Conservation (phyloP, 2,888 invertebrate genomes). For the Bruchidius siliquastri region DNA sequence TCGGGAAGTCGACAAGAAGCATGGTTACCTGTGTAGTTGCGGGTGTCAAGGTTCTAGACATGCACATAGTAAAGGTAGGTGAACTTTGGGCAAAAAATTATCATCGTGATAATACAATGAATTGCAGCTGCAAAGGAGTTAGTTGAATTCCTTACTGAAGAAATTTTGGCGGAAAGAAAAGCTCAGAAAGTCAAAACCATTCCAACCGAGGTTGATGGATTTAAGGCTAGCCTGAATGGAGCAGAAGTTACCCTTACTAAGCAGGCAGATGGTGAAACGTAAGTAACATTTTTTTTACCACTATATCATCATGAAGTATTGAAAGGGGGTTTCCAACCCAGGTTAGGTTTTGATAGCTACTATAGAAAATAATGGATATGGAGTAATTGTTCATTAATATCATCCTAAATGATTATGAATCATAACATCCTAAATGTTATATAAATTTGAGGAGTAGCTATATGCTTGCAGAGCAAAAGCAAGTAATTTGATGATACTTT, state of each 20-base stretch:
- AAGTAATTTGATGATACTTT: too few relatives aligned
- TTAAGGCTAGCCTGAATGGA: slow-evolving; percentile 71
- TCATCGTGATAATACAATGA: slow-evolving; percentile 1
- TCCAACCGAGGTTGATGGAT: slow-evolving; percentile 76
- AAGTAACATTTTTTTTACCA: slow-evolving; percentile 42
- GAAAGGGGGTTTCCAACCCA: too few relatives aligned
- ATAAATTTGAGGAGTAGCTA: too few relatives aligned
- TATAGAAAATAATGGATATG: too few relatives aligned
- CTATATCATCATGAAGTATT: too few relatives aligned
- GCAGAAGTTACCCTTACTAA: slow-evolving; percentile 83
- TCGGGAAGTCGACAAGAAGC: slow-evolving; percentile 45
- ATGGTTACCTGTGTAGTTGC: slow-evolving; percentile 62
- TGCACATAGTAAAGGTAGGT: slow-evolving; percentile 68
- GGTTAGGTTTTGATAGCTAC: too few relatives aligned
- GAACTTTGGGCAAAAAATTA: background rate
- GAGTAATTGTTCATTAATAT: too few relatives aligned
- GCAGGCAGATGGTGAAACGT: slow-evolving; percentile 66
- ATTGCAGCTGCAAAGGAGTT: slow-evolving; percentile 75
- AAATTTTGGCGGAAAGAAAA: slow-evolving; percentile 87
- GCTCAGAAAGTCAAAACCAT: slow-evolving; percentile 70
- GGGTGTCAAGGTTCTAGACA: slow-evolving; percentile 54
- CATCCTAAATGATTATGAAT: too few relatives aligned
- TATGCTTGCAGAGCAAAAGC: too few relatives aligned
- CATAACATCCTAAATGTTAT: too few relatives aligned
- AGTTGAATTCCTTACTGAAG: slow-evolving; percentile 87